Base-by-base conservation (phyloP, 2,797 vertebrate genomes). In the Malurus splendens region DNA sequence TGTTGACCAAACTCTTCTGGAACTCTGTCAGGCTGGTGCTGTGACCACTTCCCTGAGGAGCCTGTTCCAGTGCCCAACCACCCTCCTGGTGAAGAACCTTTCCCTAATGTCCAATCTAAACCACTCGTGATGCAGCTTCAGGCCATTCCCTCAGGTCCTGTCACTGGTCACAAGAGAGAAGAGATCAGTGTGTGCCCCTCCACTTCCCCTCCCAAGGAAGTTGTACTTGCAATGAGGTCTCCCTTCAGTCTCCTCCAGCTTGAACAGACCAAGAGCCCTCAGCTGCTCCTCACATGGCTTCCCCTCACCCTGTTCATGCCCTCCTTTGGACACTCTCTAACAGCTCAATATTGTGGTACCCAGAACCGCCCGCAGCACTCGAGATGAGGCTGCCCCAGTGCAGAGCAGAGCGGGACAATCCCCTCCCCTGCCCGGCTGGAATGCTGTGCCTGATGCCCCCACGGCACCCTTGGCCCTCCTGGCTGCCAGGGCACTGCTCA, bases 341-440 rank as follows among this genome's bases (percentile, higher is more conserved):
- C 20, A 18, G 24, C 38, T 59, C 45, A 4, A 3, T 9, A 9
- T 0, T 16, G 24, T 9, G 12, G 18, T 25, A 24, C 44, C 44
- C 44, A 38, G 32, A 56, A 25, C 24, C 33, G 45, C 8, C 38
- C 57, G 32, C 51, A 65, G 24, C 33, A 33, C 14, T 45, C 3
- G 9, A 39, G 28, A 14, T 22, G 20, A 45, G 28, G 57, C 16
- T 2, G 2, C 19, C 44, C 28, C 51, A 68, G 0, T 0, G 9
- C 48, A 64, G 48, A 42, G 47, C 28, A 61, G 56, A 32, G 66
- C 32, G 5, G 66, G 66, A 71, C 59, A 57, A 10, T 45, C 12
- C 10, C 15, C 13, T 27, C 1, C 22, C 56, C 23, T 12, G 7
- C 19, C 57, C 0, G 0, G 25, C 42, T 55, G 33, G 15, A 0